A percentile compares a stretch with the other conserved stretches of the same genome.
Conservation (phyloP, 1,140 invertebrate species). For the Drosophila insularis region DNA sequence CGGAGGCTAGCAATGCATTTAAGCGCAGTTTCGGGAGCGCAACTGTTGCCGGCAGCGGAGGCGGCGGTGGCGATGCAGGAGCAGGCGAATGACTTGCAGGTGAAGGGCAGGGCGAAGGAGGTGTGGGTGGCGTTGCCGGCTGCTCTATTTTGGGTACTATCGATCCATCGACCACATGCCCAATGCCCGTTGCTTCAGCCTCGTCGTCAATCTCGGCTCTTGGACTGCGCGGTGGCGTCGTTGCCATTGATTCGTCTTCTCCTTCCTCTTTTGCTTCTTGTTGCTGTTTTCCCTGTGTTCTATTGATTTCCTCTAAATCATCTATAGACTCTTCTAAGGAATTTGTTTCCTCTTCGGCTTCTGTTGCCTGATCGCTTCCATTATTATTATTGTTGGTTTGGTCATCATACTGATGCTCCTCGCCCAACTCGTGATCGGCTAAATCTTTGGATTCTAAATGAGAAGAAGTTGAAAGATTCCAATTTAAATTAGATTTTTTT, state of each 20-base stretch:
- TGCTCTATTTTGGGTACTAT: conserved; percentile 59
- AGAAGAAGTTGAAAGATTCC: neutral
- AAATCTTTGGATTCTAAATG: conserved; percentile 80
- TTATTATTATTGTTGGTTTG: conserved; percentile 34
- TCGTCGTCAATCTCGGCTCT: conserved; percentile 29
- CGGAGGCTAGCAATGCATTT: conserved; percentile 90
- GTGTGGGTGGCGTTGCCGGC: conserved; percentile 56
- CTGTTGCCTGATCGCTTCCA: neutral
- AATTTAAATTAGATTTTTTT: no score
- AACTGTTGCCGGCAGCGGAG: conserved; percentile 7
- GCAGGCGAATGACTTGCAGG: neutral
- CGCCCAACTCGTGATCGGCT: conserved; percentile 62
- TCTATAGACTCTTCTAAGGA: conserved; percentile 37
- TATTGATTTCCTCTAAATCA: conserved; percentile 35
- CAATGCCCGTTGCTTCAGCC: neutral
- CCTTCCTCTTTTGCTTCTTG: conserved; percentile 17
- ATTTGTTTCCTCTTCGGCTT: conserved; percentile 41
- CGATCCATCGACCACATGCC: neutral
- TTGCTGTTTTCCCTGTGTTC: conserved; percentile 22
- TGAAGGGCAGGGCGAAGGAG: conserved; percentile 45
- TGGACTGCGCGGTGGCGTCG: conserved; percentile 48
- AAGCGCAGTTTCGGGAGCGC: conserved; percentile 87
- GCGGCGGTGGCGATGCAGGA: conserved; percentile 41
- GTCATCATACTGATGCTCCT: conserved; percentile 42
- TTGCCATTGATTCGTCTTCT: conserved; percentile 18